Base-by-base conservation (phyloP, 2,113 vertebrate genomes). In the Aegotheles bennettii region DNA sequence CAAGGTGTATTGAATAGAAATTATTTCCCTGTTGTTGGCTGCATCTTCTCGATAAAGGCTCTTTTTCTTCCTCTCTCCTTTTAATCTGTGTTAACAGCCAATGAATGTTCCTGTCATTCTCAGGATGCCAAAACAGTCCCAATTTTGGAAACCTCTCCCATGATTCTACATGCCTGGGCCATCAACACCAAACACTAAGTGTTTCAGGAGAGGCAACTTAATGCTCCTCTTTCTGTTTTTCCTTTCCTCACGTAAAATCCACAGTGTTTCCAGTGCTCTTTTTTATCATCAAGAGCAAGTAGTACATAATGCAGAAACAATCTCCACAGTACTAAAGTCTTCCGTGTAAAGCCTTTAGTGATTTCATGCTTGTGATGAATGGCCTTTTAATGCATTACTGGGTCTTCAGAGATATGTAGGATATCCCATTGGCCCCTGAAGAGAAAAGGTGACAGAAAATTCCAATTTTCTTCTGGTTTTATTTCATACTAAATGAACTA, bases 1-100 rank as follows among this genome's bases (percentile, higher is more conserved):
- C 68, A 83, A 96, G 79, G 84, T 94, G 47, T 84, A 65, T 57
- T 67, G 89, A 71, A 73, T 26, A 63, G 64, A 91, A 89, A 86
- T 54, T 19, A 4, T 29, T 64, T 94, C 38, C 36, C 23, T 88
- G 61, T 64, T 59, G 16, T 38, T 89, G 76, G 20, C 19, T 90
- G 51, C 64, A 42, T 77, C 75, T 71, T 89, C 35, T 63, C 31
- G 48, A 21, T 13, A 54, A 94, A 68, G 51, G 23, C 9, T 75
- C 7, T 63, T 60, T 24, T 73, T 48, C 36, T 64, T 84, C 35
- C 13, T 71, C 26, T 47, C 29, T 18, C 0, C 0, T 35, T 36
- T 81, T 40, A 69, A 28, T 38, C 57, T 87, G 19, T 35, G 25
- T 77, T 47, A 78, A 81, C 28, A 78, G 25, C 0, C 1, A 70